Base-by-base conservation (phyloP, 1,140 invertebrate genomes). In the Glossosoma conforme region DNA sequence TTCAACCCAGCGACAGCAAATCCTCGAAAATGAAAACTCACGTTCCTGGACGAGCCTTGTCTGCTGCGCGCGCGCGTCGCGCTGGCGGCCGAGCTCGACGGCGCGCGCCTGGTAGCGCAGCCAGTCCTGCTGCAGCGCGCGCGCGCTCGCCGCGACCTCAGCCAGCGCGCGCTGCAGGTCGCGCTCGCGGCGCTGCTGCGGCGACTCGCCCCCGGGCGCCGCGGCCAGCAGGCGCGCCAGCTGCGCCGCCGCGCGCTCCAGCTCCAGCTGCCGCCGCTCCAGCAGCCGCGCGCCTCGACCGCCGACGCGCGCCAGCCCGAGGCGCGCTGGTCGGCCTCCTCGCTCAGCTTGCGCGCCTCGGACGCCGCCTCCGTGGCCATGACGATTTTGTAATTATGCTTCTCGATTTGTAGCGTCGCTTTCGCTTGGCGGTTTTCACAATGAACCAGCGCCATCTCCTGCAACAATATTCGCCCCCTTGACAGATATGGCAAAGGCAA, bases 51-150 rank as follows among this genome's bases (percentile, higher is more conserved):
- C 67, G 14, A 85, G 66, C 62, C 81, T 81, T 33, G 85, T 76
- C 56, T 87, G 78, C 19, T 78, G 69, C 1, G 86, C 60, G 55
- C 86, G 79, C 50, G 74, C 65, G 54, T 82, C 80, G 59, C 83
- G 73, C 55, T 87, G 77, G 50, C 82, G 67, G 0, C 83, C 79
- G 3, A 89, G 64, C 46, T 73, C 72, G 1, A 88, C 77, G 38
- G 86, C 77, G 58, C 83, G 77, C 13, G 78, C 78, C 65, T 90
- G 85, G 53, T 85, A 74, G 32, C 85, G 76, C 37, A 89, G 64
- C 88, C 88, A 90, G 63, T 82, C 79, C 50, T 80, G 77, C 62
- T 89, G 83, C 48, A 82, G 66, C 35, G 75, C 67, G 54, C 82
- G 75, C 19, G 80, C 82, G 60, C 78, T 76, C 41, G 73, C 69